These are phyloP conservation scores for Pogoniulus pusillus DNA, from an alignment of 2,797 vertebrate species.

Conservation along the genomic window DNA sequence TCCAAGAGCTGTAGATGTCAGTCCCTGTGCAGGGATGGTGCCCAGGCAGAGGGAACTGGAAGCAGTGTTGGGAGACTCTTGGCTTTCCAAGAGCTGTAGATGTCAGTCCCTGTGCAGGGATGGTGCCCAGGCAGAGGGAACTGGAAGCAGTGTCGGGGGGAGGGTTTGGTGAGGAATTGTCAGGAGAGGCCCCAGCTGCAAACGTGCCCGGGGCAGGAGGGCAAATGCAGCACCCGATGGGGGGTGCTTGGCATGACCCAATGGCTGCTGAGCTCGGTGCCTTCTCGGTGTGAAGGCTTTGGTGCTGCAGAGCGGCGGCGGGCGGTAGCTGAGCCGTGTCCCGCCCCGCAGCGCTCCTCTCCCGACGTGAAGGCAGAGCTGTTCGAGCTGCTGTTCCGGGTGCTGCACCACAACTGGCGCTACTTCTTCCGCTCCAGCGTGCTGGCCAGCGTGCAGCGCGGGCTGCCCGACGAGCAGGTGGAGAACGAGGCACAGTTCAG, in stretches of 20 bases:
- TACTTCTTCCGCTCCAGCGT: slow-evolving; percentile 96
- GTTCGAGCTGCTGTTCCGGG: slow-evolving; percentile 94
- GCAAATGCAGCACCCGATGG: fast-evolving
- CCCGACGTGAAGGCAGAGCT: slow-evolving; percentile 95
- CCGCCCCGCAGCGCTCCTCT: slow-evolving; percentile 85
- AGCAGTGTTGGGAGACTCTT: no score
- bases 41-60: background rate
- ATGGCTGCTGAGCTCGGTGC: background rate
- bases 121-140: background rate
- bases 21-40: background rate
- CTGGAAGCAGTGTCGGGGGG: background rate
- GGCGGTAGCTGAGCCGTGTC: no score
- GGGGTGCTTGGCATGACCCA: background rate
- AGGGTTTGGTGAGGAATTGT: background rate
- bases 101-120: background rate
- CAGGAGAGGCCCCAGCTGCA: background rate
- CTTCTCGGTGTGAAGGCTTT: background rate
- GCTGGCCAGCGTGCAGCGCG: slow-evolving; percentile 90
- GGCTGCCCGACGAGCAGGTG: slow-evolving; percentile 89
- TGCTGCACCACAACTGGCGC: slow-evolving; percentile 98
- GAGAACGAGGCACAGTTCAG: slow-evolving; percentile 96
- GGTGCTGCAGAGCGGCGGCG: no score
- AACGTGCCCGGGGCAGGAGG: background rate
- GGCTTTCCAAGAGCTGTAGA: background rate
- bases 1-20: background rate